Evolutionary conservation across 2,797 vertebrate species (phyloP).

Genomic region (Rachycentron canadum): DNA sequence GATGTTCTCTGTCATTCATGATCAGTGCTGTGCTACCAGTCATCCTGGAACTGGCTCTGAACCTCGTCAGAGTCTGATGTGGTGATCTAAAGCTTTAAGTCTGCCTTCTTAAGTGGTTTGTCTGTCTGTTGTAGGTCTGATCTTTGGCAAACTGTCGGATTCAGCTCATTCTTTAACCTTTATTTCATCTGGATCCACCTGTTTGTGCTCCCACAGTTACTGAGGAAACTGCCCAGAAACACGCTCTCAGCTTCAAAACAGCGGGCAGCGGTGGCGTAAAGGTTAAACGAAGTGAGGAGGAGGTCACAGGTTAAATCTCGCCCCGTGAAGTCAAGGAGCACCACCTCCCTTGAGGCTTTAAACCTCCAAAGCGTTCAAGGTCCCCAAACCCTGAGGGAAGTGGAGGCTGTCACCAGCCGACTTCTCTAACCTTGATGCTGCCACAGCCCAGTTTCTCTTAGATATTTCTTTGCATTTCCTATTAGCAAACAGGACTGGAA

Average conservation of each 20-base stretch:
- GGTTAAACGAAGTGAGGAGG: not conserved
- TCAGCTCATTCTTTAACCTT: not conserved
- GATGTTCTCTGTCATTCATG: too few species aligned
- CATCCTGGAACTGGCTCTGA: too few species aligned
- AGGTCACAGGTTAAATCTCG: not conserved
- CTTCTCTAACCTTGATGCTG: not conserved
- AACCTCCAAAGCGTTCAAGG: too few species aligned
- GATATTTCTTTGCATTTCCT: too few species aligned
- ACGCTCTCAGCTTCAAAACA: too few species aligned
- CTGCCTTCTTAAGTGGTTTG: not conserved
- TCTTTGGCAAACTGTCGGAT: not conserved
- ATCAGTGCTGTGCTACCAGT: too few species aligned
- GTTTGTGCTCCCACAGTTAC: not conserved
- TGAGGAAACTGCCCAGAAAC: too few species aligned
- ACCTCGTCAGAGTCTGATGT: too few species aligned
- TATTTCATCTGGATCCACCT: not conserved
- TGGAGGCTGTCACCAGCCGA: not conserved
- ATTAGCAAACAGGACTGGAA: too few species aligned
- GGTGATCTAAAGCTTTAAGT: too few species aligned
- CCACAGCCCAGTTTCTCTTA: not conserved
- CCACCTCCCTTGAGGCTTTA: not conserved
- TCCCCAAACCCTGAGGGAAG: too few species aligned
- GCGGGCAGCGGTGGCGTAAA: not conserved
- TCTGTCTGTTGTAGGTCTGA: too few species aligned
- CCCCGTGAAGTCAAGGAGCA: not conserved